These are phyloP conservation scores for Neosilurus hyrtlii DNA, from an alignment of 2,797 vertebrate genomes.

Conservation along the genomic window DNA sequence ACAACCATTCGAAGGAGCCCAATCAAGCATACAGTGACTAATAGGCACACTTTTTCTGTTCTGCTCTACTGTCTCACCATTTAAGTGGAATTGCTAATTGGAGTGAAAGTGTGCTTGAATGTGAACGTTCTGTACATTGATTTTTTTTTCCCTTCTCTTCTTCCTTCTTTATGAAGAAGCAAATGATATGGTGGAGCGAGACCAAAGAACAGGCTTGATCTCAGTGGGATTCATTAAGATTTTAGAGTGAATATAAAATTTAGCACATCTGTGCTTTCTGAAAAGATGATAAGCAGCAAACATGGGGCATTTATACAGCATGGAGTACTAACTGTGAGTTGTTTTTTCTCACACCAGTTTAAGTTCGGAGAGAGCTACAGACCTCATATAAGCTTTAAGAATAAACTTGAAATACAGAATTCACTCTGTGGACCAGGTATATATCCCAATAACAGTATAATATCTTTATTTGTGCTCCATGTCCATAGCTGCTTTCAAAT, in stretches of 20 bases:
- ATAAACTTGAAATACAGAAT: neutral
- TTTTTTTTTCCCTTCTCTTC: conserved; percentile 54
- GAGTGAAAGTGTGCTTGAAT: conserved; percentile 55
- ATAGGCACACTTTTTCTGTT: conserved; percentile 52
- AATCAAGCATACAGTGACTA: conserved; percentile 64
- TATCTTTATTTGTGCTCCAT: neutral
- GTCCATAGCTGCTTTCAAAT: neutral
- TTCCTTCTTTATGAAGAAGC: conserved; percentile 51
- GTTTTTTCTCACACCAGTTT: neutral
- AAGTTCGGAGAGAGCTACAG: neutral
- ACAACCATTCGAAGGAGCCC: conserved; percentile 56
- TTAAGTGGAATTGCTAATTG: conserved; percentile 69
- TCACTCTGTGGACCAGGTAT: neutral
- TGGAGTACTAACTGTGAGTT: neutral
- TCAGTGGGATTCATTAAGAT: conserved; percentile 68
- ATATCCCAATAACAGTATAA: neutral
- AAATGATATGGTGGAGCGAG: conserved; percentile 49
- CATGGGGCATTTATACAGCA: conserved; percentile 30
- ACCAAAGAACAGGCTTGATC: conserved; percentile 46
- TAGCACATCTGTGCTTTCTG: conserved; percentile 53
- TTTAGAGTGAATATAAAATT: conserved; percentile 47
- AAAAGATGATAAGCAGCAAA: conserved; percentile 4
- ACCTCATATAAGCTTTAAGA: no score
- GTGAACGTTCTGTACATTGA: conserved; percentile 59
- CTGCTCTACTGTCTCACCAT: conserved; percentile 57